Conservation (phyloP, 1,140 invertebrate species). For the Hyposmocoma kahamanoa region DNA sequence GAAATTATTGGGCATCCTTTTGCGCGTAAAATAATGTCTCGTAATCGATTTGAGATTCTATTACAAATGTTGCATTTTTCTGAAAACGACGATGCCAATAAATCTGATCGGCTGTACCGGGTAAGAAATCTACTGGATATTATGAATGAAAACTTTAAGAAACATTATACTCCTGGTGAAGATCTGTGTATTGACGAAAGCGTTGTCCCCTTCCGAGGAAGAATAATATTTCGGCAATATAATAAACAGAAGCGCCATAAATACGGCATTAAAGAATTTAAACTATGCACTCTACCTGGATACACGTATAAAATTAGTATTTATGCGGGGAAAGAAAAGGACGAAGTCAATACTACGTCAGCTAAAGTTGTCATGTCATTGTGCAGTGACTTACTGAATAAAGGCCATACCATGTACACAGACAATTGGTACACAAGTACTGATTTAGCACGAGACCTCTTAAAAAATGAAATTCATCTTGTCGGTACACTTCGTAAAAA, state of each 20-base stretch:
- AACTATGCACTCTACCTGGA: slow-evolving; percentile 29
- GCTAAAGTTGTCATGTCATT: slow-evolving; percentile 32
- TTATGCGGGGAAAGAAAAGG: slow-evolving; percentile 22
- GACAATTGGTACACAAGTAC: slow-evolving; percentile 62
- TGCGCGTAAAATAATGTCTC: not conserved
- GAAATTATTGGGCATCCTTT: not conserved
- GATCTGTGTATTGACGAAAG: slow-evolving; percentile 30
- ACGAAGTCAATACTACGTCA: slow-evolving; percentile 23
- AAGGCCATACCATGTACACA: slow-evolving; percentile 40
- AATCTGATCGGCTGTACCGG: slow-evolving; percentile 8
- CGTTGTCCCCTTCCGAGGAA: slow-evolving; percentile 34
- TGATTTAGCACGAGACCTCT: slow-evolving; percentile 39
- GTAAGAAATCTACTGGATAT: slow-evolving; percentile 4
- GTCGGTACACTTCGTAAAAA: slow-evolving; percentile 46
- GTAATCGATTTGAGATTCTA: slow-evolving; percentile 9
- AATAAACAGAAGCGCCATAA: slow-evolving; percentile 40
- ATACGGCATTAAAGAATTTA: slow-evolving; percentile 47
- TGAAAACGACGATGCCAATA: not conserved
- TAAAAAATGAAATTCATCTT: slow-evolving; percentile 53
- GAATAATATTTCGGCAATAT: slow-evolving; percentile 42
- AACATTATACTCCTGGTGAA: slow-evolving; percentile 30
- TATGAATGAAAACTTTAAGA: slow-evolving; percentile 31
- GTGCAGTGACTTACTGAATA: slow-evolving; percentile 23
- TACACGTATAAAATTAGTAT: slow-evolving; percentile 31
- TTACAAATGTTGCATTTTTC: slow-evolving; percentile 7